A percentile compares a stretch with the other conserved stretches of the same genome.
phyloP scores from a whole-genome alignment of 2,113 vertebrate genomes.

The Chiloscyllium plagiosum region DNA sequence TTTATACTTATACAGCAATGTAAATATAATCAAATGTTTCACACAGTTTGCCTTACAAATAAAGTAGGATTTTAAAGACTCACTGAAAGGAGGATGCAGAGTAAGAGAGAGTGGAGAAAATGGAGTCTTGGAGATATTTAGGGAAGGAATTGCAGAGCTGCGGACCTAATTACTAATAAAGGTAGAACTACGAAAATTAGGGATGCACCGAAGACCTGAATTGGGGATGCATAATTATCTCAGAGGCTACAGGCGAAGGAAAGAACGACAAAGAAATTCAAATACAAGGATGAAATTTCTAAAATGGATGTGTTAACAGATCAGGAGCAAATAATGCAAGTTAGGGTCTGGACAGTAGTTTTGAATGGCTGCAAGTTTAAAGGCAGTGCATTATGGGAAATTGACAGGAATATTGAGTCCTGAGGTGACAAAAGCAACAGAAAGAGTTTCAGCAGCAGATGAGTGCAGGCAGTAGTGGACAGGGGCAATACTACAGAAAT shows the following conservation, averaged over 20 bases:
- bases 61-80: constrained; percentile 15
- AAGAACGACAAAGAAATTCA: not conserved
- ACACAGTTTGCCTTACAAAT: not conserved
- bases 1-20: not conserved
- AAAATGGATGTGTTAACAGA: not conserved
- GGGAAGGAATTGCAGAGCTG: not conserved
- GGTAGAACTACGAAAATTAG: not conserved
- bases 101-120: not conserved
- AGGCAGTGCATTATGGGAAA: not conserved
- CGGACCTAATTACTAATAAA: not conserved
- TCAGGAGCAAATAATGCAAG: not conserved
- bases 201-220: not conserved
- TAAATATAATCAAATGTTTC: not conserved
- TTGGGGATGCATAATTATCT: not conserved
- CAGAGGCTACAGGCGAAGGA: not conserved
- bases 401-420: not conserved
- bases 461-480: not conserved
- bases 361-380: not conserved
- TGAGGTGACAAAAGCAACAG: not conserved
- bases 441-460: not conserved
- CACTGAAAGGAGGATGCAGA: not conserved
- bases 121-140: not conserved
- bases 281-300: not conserved
- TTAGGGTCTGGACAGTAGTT: too few relatives aligned
- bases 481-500: not conserved